Evolutionary conservation across 2,113 vertebrate species (phyloP).

Genomic region (Megalops atlanticus): DNA sequence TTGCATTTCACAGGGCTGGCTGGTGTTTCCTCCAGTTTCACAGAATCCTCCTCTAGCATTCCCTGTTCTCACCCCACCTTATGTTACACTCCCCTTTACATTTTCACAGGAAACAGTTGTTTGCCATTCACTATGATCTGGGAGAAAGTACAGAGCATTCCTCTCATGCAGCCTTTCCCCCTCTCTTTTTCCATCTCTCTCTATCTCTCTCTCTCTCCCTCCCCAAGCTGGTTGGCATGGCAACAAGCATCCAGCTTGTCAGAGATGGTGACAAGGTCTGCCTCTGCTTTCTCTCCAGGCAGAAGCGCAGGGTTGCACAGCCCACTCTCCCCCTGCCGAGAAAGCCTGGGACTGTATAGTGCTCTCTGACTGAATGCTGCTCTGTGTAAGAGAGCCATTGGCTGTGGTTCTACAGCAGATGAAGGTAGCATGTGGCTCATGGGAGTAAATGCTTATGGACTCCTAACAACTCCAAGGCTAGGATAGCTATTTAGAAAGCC

Average conservation of each 20-base stretch:
- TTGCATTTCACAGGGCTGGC: neutral
- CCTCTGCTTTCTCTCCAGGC: neutral
- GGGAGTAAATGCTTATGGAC: neutral
- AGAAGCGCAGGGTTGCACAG: neutral
- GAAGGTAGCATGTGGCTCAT: neutral
- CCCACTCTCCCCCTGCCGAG: neutral
- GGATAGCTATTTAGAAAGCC: neutral
- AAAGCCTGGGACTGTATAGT: neutral
- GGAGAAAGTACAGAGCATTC: neutral
- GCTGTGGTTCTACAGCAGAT: no score
- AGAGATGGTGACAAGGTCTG: neutral
- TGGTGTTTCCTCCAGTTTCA: neutral
- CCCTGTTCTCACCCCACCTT: neutral
- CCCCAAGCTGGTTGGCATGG: slow-evolving; percentile 13
- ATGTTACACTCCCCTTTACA: neutral
- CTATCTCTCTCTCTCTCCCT: neutral
- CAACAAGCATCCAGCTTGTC: slow-evolving; percentile 10
- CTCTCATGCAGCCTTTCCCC: neutral
- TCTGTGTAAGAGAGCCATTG: no score
- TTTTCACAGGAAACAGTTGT: neutral
- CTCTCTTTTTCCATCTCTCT: neutral
- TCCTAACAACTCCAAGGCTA: neutral
- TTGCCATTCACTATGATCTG: neutral
- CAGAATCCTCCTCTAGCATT: neutral
- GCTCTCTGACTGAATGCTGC: no score